These are phyloP conservation scores for Phyllotis vaccarum DNA, from an alignment of 2,797 vertebrate genomes.

Conservation along the genomic window DNA sequence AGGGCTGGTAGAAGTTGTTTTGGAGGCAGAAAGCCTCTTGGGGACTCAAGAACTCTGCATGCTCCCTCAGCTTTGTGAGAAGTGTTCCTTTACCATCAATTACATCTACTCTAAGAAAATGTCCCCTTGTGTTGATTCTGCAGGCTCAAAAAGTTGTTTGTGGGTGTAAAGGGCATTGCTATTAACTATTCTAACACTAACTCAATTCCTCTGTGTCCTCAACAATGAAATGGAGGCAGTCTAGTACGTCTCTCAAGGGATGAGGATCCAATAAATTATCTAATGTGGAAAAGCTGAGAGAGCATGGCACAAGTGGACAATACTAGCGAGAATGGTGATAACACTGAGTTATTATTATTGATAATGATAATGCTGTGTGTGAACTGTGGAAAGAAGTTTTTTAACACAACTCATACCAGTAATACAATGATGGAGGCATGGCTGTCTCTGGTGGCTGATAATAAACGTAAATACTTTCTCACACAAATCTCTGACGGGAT, in stretches of 20 bases:
- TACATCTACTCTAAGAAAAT: no score
- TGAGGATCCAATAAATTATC: neutral
- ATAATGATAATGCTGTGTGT: no score
- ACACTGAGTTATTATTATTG: neutral
- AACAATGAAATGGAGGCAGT: neutral
- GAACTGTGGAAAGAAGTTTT: neutral
- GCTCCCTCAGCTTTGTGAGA: neutral
- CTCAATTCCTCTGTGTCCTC: neutral
- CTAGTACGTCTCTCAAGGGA: neutral
- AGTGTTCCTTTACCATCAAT: neutral
- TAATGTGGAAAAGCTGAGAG: neutral
- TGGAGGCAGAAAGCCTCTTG: neutral
- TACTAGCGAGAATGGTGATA: rapidly evolving
- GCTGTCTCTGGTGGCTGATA: neutral
- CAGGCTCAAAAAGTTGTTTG: neutral
- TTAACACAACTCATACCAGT: neutral
- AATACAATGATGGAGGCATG: neutral
- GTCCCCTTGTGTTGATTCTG: neutral
- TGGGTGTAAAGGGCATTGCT: neutral
- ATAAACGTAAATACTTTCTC: neutral
- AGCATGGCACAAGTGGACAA: no score
- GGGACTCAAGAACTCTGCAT: neutral
- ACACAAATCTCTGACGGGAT: no score
- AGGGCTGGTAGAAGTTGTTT: neutral
- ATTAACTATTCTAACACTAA: neutral